Evolutionary conservation across 92 coral and sea anemone genomes (phyloP), one percentile per base, ranked within the genome.

Genomic region (Actinostola sp.): DNA sequence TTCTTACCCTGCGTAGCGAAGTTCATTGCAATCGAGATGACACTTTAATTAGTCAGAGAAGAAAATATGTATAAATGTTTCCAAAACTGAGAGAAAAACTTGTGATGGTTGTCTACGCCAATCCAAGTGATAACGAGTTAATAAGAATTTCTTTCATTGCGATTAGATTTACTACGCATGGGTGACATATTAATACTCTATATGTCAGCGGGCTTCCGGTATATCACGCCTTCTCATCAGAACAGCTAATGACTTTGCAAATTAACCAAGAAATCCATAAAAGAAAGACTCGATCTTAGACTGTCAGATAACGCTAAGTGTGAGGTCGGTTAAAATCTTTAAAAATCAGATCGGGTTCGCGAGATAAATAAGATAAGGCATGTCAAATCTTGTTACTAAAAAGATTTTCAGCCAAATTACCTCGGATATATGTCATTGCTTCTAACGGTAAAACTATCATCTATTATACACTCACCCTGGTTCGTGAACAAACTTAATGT

Each of bases 401-500:
- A 3, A 21, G 3, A 20, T 29, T 16, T 36, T 3, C 17, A 27
- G 25, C 35, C 41, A 73, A 46, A 59, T 8, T 61, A 48, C 43
- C n/a, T n/a, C n/a, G n/a, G n/a, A n/a, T n/a, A 41, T 52, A 38
- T 42, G 49, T 64, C 41, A 63, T 17, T 9, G 54, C 45, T 39
- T 39, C 7, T 39, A 39, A 39, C 45, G 45, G 45, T 39, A n/a
- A n/a, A n/a, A n/a, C n/a, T n/a, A n/a, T n/a, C n/a, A n/a, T n/a
- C 51, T 45, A 35, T 46, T 26, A 63, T 50, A 53, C 60, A 86
- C 99, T 86, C 74, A 95, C 99, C 99, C 99, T 49, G 65, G 84
- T 66, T 92, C 97, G 84, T 89, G 68, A 67, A 88, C 97, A 75
- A 95, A 95, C 63, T 83, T 92, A 59, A 95, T 84, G 75, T 85